Evolutionary conservation across 1,140 invertebrate species (phyloP).

Genomic region (Drosophila cardini): DNA sequence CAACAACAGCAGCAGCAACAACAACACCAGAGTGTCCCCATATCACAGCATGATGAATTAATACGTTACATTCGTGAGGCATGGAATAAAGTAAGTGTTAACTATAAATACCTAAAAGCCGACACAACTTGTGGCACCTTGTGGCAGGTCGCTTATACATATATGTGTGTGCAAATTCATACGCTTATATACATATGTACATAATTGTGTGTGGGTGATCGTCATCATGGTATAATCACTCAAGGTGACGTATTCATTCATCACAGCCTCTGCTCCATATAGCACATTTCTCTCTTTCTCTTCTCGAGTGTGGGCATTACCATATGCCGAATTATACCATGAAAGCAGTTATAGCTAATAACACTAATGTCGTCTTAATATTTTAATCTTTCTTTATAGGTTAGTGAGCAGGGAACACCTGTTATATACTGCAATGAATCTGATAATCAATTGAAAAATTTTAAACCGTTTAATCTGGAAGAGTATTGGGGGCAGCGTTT

Average conservation of each 20-base stretch:
- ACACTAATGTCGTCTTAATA: not conserved
- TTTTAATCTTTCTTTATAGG: conserved; percentile 50
- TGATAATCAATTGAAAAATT: conserved; percentile 83
- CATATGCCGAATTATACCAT: too few species aligned
- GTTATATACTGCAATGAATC: conserved; percentile 76
- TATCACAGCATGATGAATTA: conserved; percentile 82
- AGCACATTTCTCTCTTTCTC: too few species aligned
- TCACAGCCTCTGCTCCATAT: too few species aligned
- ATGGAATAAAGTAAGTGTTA: conserved; percentile 78
- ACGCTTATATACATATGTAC: conserved; percentile 1
- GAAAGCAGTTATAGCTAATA: not conserved
- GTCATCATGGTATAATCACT: not conserved
- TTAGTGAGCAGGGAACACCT: conserved; percentile 75
- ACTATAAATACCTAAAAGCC: not conserved
- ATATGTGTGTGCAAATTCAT: not conserved
- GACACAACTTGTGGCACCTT: conserved; percentile 30
- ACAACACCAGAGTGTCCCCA: conserved; percentile 51
- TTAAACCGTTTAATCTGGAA: conserved; percentile 83
- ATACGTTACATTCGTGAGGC: conserved; percentile 81
- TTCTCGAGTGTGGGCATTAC: too few species aligned
- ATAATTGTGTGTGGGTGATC: not conserved
- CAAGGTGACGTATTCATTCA: too few species aligned
- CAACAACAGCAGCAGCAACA: conserved; percentile 51
- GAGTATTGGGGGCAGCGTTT: conserved; percentile 83
- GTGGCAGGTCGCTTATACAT: conserved; percentile 38